Percentiles rank a stretch among this genome's conserved stretches.
Conservation (phyloP, 1,140 invertebrate genomes). For the Trichonephila clavata region DNA sequence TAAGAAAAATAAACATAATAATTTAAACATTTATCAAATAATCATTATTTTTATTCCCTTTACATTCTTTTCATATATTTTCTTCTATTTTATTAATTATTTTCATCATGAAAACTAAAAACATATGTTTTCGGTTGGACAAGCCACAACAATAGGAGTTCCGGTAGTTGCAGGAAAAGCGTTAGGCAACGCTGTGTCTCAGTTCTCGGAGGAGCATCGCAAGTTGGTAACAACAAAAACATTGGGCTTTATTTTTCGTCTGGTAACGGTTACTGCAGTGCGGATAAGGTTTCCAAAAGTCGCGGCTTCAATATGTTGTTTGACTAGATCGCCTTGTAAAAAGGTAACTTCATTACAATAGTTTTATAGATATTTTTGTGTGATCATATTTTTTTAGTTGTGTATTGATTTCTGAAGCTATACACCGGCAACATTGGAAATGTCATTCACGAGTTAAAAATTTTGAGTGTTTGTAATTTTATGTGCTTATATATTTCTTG, state of each 20-base stretch:
- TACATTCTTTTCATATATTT: background rate
- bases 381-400: background rate
- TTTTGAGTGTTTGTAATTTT: background rate
- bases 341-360: background rate
- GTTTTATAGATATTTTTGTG: background rate
- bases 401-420: background rate
- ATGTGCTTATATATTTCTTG: background rate
- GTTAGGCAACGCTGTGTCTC: background rate
- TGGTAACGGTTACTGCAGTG: conserved; percentile 34
- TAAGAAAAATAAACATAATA: background rate
- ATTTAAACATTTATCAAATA: background rate
- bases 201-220: background rate
- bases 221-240: background rate
- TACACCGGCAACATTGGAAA: background rate
- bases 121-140: background rate
- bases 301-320: background rate
- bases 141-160: conserved; percentile 19
- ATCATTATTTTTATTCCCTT: background rate
- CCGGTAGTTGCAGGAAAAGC: conserved; percentile 14
- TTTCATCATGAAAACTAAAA: background rate
- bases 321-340: background rate
- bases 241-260: background rate
- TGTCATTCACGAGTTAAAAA: background rate
- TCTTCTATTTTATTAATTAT: background rate
- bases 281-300: background rate